Evolutionary conservation across 2,797 vertebrate species (phyloP).

Genomic region (Triplophysa yarkandensis): DNA sequence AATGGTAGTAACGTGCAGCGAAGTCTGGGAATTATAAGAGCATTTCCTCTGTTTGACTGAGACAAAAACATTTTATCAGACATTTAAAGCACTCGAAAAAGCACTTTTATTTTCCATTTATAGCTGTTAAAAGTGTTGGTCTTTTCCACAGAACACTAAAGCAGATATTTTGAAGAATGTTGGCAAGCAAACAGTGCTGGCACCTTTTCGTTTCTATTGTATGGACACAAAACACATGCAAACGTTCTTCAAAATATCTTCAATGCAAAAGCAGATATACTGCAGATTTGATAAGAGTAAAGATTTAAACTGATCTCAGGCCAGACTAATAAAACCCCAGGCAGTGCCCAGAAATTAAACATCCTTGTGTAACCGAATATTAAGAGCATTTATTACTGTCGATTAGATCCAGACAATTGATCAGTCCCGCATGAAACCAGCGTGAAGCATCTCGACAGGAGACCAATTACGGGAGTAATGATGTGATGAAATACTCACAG

Average conservation of each 20-base stretch:
- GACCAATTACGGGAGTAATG: not conserved
- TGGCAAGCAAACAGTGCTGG: too few species aligned
- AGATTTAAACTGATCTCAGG: constrained; percentile 16
- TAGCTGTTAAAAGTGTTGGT: too few species aligned
- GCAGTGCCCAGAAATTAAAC: not conserved
- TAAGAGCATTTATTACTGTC: not conserved
- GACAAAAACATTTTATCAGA: not conserved
- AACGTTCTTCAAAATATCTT: too few species aligned
- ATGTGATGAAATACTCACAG: not conserved
- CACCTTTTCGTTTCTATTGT: too few species aligned
- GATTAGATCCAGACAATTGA: constrained; percentile 22
- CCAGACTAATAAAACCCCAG: not conserved
- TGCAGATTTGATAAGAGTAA: not conserved
- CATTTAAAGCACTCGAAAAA: not conserved
- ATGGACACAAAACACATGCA: too few species aligned
- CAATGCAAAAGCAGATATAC: not conserved
- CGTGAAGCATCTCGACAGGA: not conserved
- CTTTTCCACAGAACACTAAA: too few species aligned
- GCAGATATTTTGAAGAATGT: too few species aligned
- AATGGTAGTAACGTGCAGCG: constrained; percentile 9
- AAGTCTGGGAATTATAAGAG: constrained; percentile 6
- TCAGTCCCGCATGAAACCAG: not conserved
- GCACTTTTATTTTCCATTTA: not conserved
- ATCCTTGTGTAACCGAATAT: not conserved
- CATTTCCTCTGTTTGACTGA: constrained; percentile 10